Percentiles rank a stretch among this genome's conserved stretches.
Conservation (phyloP, 2,113 vertebrate genomes). For the Rhabdomys dilectus region DNA sequence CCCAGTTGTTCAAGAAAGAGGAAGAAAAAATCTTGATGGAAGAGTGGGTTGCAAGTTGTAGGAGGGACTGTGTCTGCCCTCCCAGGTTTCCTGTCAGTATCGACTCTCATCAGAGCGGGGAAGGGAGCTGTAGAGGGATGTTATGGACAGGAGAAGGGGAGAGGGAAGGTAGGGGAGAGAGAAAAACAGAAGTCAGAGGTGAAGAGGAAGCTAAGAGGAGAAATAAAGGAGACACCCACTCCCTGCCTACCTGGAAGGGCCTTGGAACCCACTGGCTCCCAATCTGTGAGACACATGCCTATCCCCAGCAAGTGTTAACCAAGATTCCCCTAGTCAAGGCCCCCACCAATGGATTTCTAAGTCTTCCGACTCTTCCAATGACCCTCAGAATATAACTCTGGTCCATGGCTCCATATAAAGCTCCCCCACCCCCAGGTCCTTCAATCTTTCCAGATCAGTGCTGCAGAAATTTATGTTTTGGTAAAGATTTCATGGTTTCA, state of each 20-base stretch:
- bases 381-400: neutral
- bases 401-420: neutral
- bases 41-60: constrained; percentile 9
- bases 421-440: neutral
- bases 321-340: neutral
- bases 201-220: constrained; percentile 58
- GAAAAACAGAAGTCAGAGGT: constrained; percentile 81
- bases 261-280: neutral
- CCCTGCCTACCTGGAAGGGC: neutral
- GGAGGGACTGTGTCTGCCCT: neutral
- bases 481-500: neutral
- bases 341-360: neutral
- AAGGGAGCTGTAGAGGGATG: constrained; percentile 81
- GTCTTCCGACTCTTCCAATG: neutral
- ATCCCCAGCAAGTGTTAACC: neutral
- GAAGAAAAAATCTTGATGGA: constrained; percentile 12
- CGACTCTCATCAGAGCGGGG: constrained; percentile 84
- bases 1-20: constrained; percentile 39
- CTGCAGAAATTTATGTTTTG: neutral
- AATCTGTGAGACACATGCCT: neutral
- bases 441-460: neutral
- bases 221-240: constrained; percentile 48
- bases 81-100: constrained; percentile 76
- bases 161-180: constrained; percentile 69
- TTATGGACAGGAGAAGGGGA: constrained; percentile 63